Conservation (phyloP, 2,888 invertebrate species). For the Tyria jacobaeae region DNA sequence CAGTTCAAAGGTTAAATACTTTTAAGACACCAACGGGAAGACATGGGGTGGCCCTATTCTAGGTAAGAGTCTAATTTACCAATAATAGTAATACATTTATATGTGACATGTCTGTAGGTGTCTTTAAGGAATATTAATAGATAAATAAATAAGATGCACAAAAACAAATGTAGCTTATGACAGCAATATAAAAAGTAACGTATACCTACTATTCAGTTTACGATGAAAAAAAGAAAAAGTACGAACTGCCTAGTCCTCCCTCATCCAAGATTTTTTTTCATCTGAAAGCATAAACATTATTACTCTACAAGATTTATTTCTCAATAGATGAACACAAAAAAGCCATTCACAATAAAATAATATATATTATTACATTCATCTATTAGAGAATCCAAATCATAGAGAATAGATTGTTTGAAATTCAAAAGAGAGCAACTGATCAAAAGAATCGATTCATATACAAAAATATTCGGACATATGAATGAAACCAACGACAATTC, state of each 20-base stretch:
- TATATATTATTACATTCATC: slow-evolving; percentile 31
- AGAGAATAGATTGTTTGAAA: slow-evolving; percentile 34
- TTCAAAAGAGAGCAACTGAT: slow-evolving; percentile 45
- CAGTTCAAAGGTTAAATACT: slow-evolving; percentile 11
- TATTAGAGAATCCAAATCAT: slow-evolving; percentile 33
- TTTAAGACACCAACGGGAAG: slow-evolving; percentile 19
- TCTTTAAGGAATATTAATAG: too few relatives aligned
- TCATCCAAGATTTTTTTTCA: too few relatives aligned
- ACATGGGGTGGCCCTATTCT: too few relatives aligned
- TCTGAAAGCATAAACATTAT: neutral
- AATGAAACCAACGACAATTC: slow-evolving; percentile 43
- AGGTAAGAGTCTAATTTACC: too few relatives aligned
- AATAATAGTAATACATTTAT: too few relatives aligned
- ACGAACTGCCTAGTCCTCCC: too few relatives aligned
- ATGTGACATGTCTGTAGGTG: too few relatives aligned
- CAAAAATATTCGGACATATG: slow-evolving; percentile 39
- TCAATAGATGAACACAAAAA: slow-evolving; percentile 24
- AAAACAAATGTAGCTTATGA: too few relatives aligned
- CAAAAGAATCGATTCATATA: slow-evolving; percentile 38
- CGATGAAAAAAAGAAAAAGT: too few relatives aligned
- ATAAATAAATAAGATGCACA: too few relatives aligned
- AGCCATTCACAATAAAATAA: slow-evolving; percentile 35
- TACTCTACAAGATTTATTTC: slow-evolving; percentile 2
- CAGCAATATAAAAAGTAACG: too few relatives aligned
- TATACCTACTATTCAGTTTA: too few relatives aligned